Evolutionary conservation across 1,140 invertebrate genomes (phyloP), one percentile per base, ranked within the genome.

Genomic region (Phymastichus coffea): DNA sequence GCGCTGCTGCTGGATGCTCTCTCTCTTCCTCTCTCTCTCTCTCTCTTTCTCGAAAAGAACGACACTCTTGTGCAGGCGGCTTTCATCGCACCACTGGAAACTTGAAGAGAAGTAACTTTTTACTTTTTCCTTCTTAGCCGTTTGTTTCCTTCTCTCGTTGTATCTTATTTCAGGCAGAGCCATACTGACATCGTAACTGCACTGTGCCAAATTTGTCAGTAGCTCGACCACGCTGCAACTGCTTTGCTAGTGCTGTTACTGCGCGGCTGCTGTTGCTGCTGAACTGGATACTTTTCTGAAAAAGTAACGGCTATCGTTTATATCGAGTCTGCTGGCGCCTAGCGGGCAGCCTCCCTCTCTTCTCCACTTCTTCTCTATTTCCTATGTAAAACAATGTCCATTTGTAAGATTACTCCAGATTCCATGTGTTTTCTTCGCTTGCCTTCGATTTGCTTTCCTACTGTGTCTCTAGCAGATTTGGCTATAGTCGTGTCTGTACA

Each of bases 151-250:
- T 20, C n/a, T n/a, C 20, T 40, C 37, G 17, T 57, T 57, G 55
- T 57, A 57, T 57, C 35, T 57, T 57, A 57, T 57, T 57, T 41
- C 22, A 30, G 14, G 6, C 3, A 48, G 35, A 49, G 23, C 37
- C 17, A 28, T 30, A 41, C 25, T 41, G 44, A 49, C 46, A 49
- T 17, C 35, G 23, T 49, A 38, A 57, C 22, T 41, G 35, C 7
- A 20, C 46, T 41, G 55, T 57, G 55, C 55, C 55, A 57, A 57
- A 57, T 57, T 49, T 57, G 55, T 57, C 35, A 49, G 33, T 20
- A 40, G 35, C 15, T 17, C 30, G 12, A 17, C 15, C 30, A 14
- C 12, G 19, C 22, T n/a, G n/a, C n/a, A n/a, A n/a, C n/a, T n/a
- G n/a, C n/a, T n/a, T n/a, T n/a, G n/a, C n/a, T n/a, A n/a, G n/a